These are phyloP conservation scores for Esox lucius DNA, from an alignment of 2,797 vertebrate species.

Conservation along the genomic window DNA sequence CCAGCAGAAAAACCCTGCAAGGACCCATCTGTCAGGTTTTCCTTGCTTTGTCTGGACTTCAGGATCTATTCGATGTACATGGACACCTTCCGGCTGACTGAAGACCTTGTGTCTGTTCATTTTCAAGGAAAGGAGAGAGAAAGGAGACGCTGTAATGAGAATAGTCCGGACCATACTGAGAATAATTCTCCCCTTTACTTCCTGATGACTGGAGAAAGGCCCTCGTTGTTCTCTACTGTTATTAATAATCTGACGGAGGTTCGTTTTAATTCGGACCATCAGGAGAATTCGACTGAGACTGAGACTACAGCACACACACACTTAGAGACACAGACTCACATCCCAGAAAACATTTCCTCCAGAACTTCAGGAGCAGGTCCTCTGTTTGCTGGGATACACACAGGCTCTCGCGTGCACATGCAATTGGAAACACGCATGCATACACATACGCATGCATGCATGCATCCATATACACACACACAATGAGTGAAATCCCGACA, in stretches of 20 bases:
- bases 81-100: slow-evolving; percentile 36
- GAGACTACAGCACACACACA: slow-evolving; percentile 1
- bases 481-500: slow-evolving; percentile 27
- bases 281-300: slow-evolving; percentile 53
- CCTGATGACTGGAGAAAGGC: slow-evolving; percentile 67
- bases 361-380: too few species aligned
- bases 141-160: slow-evolving; percentile 53
- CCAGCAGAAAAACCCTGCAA: too few species aligned
- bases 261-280: slow-evolving; percentile 75
- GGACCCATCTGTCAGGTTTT: too few species aligned
- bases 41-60: neutral
- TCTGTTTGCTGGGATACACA: neutral
- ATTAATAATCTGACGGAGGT: slow-evolving; percentile 69
- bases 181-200: slow-evolving; percentile 65
- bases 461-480: neutral
- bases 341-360: too few species aligned
- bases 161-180: slow-evolving; percentile 59
- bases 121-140: slow-evolving; percentile 29
- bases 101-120: slow-evolving; percentile 32
- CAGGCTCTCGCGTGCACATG: too few species aligned
- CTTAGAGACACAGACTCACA: neutral
- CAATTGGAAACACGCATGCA: neutral
- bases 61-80: slow-evolving; percentile 5
- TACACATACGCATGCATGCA: slow-evolving; percentile 11
- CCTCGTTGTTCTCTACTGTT: slow-evolving; percentile 67